A percentile compares a stretch with the other conserved stretches of the same genome.
These are phyloP conservation scores for Shinisaurus crocodilurus DNA, from an alignment of 2,113 vertebrate species.

Conservation along the genomic window DNA sequence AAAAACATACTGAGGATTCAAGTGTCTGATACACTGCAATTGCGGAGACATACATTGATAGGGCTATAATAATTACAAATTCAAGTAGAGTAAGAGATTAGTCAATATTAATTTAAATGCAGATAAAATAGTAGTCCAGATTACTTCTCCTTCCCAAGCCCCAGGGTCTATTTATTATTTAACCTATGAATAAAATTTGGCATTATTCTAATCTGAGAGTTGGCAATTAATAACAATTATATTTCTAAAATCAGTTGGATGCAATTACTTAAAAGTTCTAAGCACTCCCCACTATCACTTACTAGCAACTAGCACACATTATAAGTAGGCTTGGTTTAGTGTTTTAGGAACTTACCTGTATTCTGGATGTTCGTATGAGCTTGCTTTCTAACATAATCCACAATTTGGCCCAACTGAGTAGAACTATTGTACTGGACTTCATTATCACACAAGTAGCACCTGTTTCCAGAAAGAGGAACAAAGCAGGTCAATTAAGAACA, in stretches of 20 bases:
- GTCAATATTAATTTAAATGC: not conserved
- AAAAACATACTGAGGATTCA: not conserved
- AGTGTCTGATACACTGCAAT: not conserved
- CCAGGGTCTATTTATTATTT: not conserved
- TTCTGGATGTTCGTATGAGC: constrained; percentile 58
- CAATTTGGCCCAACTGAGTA: constrained; percentile 87
- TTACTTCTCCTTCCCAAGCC: not conserved
- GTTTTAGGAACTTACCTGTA: constrained; percentile 77
- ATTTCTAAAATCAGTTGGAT: not conserved
- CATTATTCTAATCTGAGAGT: not conserved
- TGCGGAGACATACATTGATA: not conserved
- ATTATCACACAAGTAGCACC: constrained; percentile 94
- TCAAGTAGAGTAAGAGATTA: not conserved
- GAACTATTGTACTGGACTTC: constrained; percentile 86
- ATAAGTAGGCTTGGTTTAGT: not conserved
- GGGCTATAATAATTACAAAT: not conserved
- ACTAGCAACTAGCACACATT: not conserved
- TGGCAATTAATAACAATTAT: not conserved
- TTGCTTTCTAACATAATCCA: constrained; percentile 88
- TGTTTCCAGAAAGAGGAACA: constrained; percentile 57
- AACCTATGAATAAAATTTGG: not conserved
- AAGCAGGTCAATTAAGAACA: not conserved
- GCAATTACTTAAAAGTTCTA: not conserved
- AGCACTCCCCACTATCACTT: not conserved
- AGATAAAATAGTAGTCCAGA: not conserved